A percentile compares a stretch with the other conserved stretches of the same genome.
Evolutionary conservation across 2,113 vertebrate genomes (phyloP).

Genomic region (Mesoclemmys tuberculata): DNA sequence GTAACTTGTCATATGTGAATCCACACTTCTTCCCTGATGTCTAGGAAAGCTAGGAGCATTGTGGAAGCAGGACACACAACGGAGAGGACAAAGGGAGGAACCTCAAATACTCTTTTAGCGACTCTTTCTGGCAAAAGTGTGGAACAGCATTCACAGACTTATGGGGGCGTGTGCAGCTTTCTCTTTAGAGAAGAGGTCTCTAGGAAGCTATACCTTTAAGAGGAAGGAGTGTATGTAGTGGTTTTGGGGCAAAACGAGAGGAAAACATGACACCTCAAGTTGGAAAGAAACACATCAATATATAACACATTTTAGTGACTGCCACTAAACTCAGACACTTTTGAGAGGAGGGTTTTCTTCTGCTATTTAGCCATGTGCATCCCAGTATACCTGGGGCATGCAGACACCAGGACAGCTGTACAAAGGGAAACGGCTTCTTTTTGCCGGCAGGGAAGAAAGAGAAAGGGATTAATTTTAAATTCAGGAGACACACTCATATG

Average conservation of each 20-base stretch:
- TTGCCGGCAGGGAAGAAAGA: not conserved
- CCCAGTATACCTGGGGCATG: not conserved
- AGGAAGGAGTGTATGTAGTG: not conserved
- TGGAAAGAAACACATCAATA: not conserved
- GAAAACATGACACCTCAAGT: not conserved
- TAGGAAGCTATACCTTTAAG: not conserved
- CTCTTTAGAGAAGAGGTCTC: not conserved
- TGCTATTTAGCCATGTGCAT: not conserved
- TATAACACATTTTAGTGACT: not conserved
- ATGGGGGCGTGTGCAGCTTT: not conserved
- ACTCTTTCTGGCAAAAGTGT: not conserved
- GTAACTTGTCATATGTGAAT: not conserved
- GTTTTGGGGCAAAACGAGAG: not conserved
- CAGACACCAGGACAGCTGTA: no score
- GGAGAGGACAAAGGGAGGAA: not conserved
- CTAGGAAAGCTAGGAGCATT: rapidly evolving
- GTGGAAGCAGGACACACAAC: not conserved
- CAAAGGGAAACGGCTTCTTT: no score
- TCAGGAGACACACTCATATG: not conserved
- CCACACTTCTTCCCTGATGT: not conserved
- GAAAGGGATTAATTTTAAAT: not conserved
- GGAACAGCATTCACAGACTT: not conserved
- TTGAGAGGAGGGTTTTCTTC: no score
- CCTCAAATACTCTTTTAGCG: not conserved
- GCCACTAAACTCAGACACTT: not conserved